Evolutionary conservation across 2,113 vertebrate species (phyloP).

Genomic region (Anguilla rostrata): DNA sequence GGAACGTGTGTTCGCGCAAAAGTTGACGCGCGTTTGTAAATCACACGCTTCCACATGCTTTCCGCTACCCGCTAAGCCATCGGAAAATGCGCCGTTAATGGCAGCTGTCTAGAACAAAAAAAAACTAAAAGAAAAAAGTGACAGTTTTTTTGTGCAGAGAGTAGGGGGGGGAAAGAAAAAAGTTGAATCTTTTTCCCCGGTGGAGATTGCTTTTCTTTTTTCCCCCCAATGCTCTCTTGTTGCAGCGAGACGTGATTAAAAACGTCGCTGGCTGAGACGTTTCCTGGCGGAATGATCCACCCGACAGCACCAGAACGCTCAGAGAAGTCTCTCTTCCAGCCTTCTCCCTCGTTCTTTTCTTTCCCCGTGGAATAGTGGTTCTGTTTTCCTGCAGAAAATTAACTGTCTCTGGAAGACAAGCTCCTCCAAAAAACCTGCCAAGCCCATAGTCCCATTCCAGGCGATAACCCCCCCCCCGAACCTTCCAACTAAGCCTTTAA

Average conservation of each 20-base stretch:
- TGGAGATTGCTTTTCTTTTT: conserved; percentile 42
- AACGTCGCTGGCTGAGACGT: conserved; percentile 41
- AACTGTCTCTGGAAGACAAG: neutral
- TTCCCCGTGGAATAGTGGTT: neutral
- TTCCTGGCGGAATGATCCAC: conserved; percentile 54
- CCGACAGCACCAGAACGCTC: conserved; percentile 51
- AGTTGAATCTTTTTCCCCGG: conserved; percentile 56
- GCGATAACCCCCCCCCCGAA: too few relatives aligned
- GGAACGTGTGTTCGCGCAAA: conserved; percentile 45
- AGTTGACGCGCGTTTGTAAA: conserved; percentile 36
- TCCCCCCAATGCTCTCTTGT: conserved; percentile 33
- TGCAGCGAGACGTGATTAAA: conserved; percentile 31
- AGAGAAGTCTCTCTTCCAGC: conserved; percentile 40
- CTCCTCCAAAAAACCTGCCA: neutral
- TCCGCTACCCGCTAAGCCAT: conserved; percentile 23
- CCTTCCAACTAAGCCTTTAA: conserved; percentile 37
- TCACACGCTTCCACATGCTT: conserved; percentile 39
- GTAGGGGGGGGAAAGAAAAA: conserved; percentile 44
- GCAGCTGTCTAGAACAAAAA: conserved; percentile 24
- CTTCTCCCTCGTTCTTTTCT: neutral
- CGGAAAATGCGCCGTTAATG: neutral
- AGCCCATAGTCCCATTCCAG: too few relatives aligned
- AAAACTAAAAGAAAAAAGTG: conserved; percentile 49
- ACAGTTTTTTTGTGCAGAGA: conserved; percentile 52
- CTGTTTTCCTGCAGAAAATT: neutral